Evolutionary conservation across 2,113 vertebrate genomes (phyloP).

Genomic region (Trematocara macrostoma): DNA sequence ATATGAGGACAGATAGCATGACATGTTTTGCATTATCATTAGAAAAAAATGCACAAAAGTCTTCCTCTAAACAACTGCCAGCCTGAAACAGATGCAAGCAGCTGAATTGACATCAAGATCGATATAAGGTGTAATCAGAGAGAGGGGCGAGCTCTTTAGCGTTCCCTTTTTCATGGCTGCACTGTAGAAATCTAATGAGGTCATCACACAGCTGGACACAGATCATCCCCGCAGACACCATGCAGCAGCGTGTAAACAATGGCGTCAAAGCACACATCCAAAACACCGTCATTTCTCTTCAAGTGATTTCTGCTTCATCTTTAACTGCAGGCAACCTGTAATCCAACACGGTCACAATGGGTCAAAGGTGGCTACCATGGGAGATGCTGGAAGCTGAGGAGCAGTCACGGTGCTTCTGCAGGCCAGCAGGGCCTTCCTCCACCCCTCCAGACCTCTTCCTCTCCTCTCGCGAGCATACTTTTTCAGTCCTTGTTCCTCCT

Average conservation of each 20-base stretch:
- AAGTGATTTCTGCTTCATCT: not conserved
- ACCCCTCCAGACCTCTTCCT: conserved; percentile 35
- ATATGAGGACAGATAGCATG: not conserved
- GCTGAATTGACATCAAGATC: not conserved
- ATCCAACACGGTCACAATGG: not conserved
- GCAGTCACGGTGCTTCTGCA: not conserved
- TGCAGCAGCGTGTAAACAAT: conserved; percentile 28
- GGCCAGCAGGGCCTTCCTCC: not conserved
- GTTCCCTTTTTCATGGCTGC: not conserved
- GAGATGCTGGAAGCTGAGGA: conserved; percentile 17
- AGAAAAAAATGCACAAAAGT: not conserved
- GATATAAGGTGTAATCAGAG: not conserved
- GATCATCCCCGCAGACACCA: not conserved
- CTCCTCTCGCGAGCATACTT: conserved; percentile 42
- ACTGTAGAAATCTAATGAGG: conserved; percentile 29
- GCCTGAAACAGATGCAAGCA: not conserved
- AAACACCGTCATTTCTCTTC: not conserved
- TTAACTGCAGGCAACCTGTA: not conserved
- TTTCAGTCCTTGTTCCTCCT: conserved; percentile 43
- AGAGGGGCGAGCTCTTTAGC: not conserved
- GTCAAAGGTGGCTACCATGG: conserved; percentile 31
- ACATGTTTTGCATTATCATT: not conserved
- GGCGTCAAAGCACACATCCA: not conserved
- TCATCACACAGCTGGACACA: conserved; percentile 52
- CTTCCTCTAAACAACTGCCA: not conserved